Evolutionary conservation across 2,888 invertebrate species (phyloP).

Genomic region (Boloria selene): DNA sequence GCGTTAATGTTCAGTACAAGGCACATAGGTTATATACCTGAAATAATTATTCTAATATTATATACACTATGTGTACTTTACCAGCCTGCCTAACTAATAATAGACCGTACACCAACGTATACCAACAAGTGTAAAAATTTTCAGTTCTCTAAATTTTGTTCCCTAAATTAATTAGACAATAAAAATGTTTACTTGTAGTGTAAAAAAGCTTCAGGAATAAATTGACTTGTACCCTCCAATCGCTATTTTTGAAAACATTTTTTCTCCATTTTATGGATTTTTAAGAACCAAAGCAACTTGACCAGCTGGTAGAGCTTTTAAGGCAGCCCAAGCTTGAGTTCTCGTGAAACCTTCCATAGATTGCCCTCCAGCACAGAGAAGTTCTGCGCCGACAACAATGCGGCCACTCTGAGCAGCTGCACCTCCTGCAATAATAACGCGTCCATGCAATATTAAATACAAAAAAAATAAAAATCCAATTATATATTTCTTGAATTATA

Average conservation of each 20-base stretch:
- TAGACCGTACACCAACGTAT: too few species aligned
- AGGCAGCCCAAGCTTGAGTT: constrained; percentile 96
- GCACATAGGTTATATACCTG: constrained; percentile 13
- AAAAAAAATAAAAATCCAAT: not conserved
- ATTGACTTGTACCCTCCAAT: not conserved
- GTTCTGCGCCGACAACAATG: constrained; percentile 93
- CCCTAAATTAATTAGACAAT: too few species aligned
- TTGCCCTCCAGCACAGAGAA: constrained; percentile 91
- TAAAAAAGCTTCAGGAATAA: not conserved
- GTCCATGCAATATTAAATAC: not conserved
- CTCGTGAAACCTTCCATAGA: constrained; percentile 93
- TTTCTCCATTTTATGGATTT: constrained; percentile 52
- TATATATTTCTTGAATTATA: too few species aligned
- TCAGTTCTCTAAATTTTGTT: too few species aligned
- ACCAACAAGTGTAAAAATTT: too few species aligned
- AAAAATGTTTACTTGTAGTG: not conserved
- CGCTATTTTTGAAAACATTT: not conserved
- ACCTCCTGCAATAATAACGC: constrained; percentile 84
- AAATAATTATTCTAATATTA: constrained; percentile 31
- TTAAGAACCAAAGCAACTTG: constrained; percentile 85
- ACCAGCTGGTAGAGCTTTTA: constrained; percentile 94
- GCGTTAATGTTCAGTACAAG: constrained; percentile 26
- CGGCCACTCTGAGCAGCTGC: constrained; percentile 93
- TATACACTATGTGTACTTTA: constrained; percentile 39
- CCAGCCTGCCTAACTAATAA: constrained; percentile 32